Base-by-base conservation (phyloP, 2,113 vertebrate species). In the Zeus faber region DNA sequence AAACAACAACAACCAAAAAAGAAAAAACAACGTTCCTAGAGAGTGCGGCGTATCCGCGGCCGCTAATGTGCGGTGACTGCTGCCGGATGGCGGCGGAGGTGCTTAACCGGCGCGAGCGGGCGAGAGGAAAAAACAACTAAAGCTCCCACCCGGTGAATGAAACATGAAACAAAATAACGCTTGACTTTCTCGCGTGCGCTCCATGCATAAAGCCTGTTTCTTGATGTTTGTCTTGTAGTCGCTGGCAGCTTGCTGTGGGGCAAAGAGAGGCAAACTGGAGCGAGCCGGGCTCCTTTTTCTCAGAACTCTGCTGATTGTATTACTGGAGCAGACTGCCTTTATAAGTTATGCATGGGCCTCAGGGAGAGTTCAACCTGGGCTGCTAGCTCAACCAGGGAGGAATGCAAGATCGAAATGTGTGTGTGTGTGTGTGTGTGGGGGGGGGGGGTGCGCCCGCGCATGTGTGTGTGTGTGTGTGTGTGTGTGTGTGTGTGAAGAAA, bases 161-260 rank as follows among this genome's bases (percentile, higher is more conserved):
- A 14, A 51, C 59, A 71, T 54, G 41, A 71, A 49, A 11, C 55
- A 11, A 25, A 25, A 26, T 17, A 20, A 62, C 61, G 37, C 45
- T 20, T 54, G 5, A 23, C 37, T 26, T 60, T 65, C 68, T 58
- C 25, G 4, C 24, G 39, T 58, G 54, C 26, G 48, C 35, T 53
- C 70, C 24, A 50, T 52, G 4, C 1, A 1, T 53, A 37, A 51
- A 17, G 51, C 10, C 23, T 43, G 40, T 20, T 43, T 43, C 20
- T 18, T 74, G 62, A 72, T 62, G 4, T 53, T n/a, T 67, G 61
- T 65, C 47, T 60, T 35, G 61, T 64, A 50, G 70, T 72, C 61
- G 59, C 62, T 77, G 5, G 17, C 51, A 66, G 33, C 33, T 10
- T 13, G 3, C 29, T 31, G 29, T 31, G 29, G 29, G 67, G 48